phyloP scores from a whole-genome alignment of 2,888 invertebrate genomes.

The Drosophila suboccidentalis region DNA sequence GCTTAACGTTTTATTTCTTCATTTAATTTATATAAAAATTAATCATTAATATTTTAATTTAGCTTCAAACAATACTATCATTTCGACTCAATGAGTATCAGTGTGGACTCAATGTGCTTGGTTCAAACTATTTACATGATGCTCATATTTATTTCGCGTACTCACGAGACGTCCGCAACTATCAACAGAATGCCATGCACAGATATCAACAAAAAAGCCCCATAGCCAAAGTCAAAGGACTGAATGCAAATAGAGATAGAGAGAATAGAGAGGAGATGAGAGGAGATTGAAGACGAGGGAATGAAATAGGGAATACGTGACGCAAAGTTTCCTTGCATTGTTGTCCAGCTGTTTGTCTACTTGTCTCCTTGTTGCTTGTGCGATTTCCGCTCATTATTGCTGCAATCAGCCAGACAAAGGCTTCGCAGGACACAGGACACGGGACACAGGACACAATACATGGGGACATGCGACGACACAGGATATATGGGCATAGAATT shows the following conservation, averaged over 20 bases:
- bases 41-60: not conserved
- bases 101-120: constrained; percentile 52
- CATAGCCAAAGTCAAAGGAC: constrained; percentile 36
- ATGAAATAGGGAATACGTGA: constrained; percentile 39
- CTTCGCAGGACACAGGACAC: constrained; percentile 12
- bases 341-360: constrained; percentile 59
- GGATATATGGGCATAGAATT: constrained; percentile 37
- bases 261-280: not conserved
- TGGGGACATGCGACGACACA: not conserved
- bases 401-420: constrained; percentile 71
- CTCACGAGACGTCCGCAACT: constrained; percentile 53
- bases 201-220: constrained; percentile 21
- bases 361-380: constrained; percentile 56
- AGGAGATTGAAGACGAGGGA: not conserved
- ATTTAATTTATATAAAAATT: not conserved
- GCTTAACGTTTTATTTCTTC: not conserved
- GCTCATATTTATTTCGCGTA: constrained; percentile 71
- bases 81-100: not conserved
- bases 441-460: not conserved
- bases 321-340: constrained; percentile 57
- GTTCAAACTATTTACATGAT: constrained; percentile 67
- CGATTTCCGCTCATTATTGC: constrained; percentile 77
- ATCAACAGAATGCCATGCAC: constrained; percentile 35
- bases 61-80: not conserved
- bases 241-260: constrained; percentile 61